Conservation (phyloP, 2,888 invertebrate species). For the Coecobrya sp. region DNA sequence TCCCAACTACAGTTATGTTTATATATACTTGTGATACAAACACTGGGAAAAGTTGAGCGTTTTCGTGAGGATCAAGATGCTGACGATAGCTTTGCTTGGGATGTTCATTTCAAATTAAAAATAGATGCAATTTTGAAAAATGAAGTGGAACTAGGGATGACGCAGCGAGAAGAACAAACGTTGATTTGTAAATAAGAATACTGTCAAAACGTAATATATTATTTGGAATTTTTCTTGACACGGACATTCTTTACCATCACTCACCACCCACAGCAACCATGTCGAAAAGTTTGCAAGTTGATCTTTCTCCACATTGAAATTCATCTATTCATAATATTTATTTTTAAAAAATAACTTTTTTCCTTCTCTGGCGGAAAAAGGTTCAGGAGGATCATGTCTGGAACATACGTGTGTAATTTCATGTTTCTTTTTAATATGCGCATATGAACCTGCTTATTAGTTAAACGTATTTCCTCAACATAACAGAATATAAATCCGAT, state of each 20-base stretch:
- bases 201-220: neutral
- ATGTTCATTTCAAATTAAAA: conserved; percentile 55
- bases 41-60: conserved; percentile 15
- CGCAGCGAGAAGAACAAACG: neutral
- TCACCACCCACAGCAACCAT: neutral
- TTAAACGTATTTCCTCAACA: too few species aligned
- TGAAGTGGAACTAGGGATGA: conserved; percentile 33
- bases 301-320: neutral
- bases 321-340: neutral
- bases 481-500: too few species aligned
- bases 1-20: neutral
- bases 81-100: too few species aligned
- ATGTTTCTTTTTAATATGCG: too few species aligned
- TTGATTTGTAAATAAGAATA: neutral
- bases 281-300: neutral
- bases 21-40: neutral
- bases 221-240: neutral
- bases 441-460: too few species aligned
- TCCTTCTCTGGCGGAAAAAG: neutral
- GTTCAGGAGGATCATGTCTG: neutral
- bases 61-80: neutral
- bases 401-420: neutral
- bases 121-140: conserved; percentile 50
- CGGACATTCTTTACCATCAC: neutral
- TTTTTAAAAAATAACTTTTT: neutral